Percentiles rank a stretch among this genome's conserved stretches.
These are phyloP conservation scores for Tetragnatha montana DNA, from an alignment of 2,888 invertebrate genomes.

Conservation along the genomic window DNA sequence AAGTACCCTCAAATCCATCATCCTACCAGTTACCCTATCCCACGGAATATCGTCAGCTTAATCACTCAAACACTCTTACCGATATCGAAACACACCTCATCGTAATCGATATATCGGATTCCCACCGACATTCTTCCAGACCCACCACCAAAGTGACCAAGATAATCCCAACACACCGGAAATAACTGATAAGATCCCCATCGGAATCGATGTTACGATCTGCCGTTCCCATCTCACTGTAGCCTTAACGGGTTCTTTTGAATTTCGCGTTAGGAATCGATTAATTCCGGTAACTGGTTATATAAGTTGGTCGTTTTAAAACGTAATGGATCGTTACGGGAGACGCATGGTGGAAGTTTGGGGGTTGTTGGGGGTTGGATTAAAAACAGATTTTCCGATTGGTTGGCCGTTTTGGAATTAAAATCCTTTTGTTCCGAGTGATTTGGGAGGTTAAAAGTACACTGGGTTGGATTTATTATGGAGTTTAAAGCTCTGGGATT, in stretches of 20 bases:
- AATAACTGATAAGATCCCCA: constrained; percentile 29
- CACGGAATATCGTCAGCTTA: not conserved
- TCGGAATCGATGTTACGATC: not conserved
- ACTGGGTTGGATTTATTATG: too few species aligned
- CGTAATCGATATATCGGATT: not conserved
- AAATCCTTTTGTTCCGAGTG: not conserved
- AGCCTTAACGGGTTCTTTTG: not conserved
- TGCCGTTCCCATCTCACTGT: not conserved
- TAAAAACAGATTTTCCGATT: not conserved
- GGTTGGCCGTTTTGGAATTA: not conserved
- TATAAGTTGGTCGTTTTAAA: not conserved
- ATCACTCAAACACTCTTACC: not conserved
- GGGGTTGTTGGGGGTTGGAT: not conserved
- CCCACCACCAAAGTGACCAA: not conserved
- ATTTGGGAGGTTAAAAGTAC: not conserved
- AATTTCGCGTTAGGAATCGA: not conserved
- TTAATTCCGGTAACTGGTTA: not conserved
- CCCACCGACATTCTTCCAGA: not conserved
- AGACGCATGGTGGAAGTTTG: not conserved
- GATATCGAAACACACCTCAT: not conserved
- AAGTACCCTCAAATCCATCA: not conserved
- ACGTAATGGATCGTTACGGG: not conserved
- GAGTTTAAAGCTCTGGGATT: too few species aligned
- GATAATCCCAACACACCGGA: constrained; percentile 4
- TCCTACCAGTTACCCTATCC: not conserved